Percentiles rank a stretch among this genome's conserved stretches.
Evolutionary conservation across 2,113 vertebrate genomes (phyloP).

Genomic region (Oostethus manadensis): DNA sequence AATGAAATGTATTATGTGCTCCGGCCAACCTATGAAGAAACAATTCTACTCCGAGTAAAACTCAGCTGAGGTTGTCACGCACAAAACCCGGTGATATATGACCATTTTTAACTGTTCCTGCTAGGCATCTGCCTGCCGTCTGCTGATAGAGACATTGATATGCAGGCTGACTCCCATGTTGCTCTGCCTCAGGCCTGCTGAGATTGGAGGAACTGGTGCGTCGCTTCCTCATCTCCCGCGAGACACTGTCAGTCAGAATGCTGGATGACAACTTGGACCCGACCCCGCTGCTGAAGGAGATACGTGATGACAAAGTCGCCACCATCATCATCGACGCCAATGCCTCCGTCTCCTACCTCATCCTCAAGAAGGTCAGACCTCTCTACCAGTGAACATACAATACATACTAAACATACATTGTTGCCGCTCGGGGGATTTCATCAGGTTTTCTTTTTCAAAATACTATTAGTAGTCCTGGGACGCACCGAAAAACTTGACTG

Average conservation of each 20-base stretch:
- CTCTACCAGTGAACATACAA: not conserved
- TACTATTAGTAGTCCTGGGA: not conserved
- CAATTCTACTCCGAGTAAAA: not conserved
- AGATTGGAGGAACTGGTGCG: slow-evolving; percentile 87
- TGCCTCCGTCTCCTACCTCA: slow-evolving; percentile 83
- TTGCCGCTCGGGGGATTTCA: too few relatives aligned
- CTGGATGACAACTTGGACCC: slow-evolving; percentile 87
- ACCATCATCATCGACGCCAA: slow-evolving; percentile 93
- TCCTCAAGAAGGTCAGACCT: slow-evolving; percentile 83
- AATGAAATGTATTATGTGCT: not conserved
- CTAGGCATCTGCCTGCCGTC: slow-evolving; percentile 28
- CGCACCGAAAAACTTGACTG: not conserved
- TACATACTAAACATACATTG: not conserved
- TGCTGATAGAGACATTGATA: slow-evolving; percentile 42
- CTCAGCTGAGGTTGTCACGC: slow-evolving; percentile 1
- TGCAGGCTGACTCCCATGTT: slow-evolving; percentile 22
- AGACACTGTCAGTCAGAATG: slow-evolving; percentile 88
- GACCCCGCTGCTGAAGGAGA: slow-evolving; percentile 89
- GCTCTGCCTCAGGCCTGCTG: slow-evolving; percentile 77
- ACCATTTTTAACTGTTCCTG: slow-evolving; percentile 14
- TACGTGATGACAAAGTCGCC: slow-evolving; percentile 90
- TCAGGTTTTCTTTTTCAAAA: not conserved
- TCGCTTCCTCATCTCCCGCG: slow-evolving; percentile 89
- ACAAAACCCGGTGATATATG: slow-evolving; percentile 15
- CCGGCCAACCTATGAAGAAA: not conserved